These are phyloP conservation scores for Electrona antarctica DNA, from an alignment of 2,113 vertebrate species.

Conservation along the genomic window DNA sequence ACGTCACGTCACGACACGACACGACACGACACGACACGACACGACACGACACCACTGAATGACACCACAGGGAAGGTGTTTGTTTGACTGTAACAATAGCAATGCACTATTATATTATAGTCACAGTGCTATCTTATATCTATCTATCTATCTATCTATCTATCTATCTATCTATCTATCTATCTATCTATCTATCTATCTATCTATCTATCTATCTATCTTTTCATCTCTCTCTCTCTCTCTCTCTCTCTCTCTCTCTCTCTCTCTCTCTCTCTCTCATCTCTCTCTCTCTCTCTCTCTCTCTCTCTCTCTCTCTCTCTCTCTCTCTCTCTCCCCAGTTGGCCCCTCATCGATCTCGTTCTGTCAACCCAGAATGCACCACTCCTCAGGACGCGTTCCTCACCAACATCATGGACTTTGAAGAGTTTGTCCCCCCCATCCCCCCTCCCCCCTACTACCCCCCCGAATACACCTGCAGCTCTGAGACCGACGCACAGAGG, in stretches of 20 bases:
- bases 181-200: background rate
- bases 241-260: background rate
- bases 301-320: background rate
- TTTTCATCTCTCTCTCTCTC: slow-evolving; percentile 66
- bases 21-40: no score
- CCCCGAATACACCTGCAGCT: slow-evolving; percentile 97
- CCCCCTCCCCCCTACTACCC: slow-evolving; percentile 96
- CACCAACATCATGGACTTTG: slow-evolving; percentile 92
- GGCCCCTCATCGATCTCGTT: slow-evolving; percentile 88
- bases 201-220: no score
- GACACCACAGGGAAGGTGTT: no score
- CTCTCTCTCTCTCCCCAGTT: slow-evolving; percentile 80
- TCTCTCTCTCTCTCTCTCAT: slow-evolving; percentile 57
- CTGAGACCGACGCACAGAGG: slow-evolving; percentile 95
- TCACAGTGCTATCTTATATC: no score
- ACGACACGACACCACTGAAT: no score
- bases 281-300: no score
- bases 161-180: no score
- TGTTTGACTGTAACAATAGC: no score
- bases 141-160: no score
- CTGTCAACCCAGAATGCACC: slow-evolving; percentile 88
- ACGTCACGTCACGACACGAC: no score
- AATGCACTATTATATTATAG: no score
- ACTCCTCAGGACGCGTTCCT: slow-evolving; percentile 91
- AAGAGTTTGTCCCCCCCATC: slow-evolving; percentile 95